Evolutionary conservation across 92 coral and sea anemone genomes (phyloP).

Genomic region (Palythoa grandiflora): DNA sequence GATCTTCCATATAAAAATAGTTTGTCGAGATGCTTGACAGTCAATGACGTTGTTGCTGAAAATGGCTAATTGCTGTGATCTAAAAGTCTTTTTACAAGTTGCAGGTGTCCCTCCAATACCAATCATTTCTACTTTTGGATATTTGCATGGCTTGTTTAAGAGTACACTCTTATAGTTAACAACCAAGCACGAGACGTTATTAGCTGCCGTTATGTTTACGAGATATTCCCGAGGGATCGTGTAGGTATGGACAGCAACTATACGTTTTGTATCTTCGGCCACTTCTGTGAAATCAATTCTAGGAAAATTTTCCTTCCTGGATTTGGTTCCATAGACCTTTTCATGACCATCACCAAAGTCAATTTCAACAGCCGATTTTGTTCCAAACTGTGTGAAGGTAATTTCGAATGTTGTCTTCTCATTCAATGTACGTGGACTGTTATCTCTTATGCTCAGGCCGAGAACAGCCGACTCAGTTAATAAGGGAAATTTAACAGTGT

Average conservation of each 20-base stretch:
- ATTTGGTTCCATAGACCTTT: constrained; percentile 29
- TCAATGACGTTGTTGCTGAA: constrained; percentile 43
- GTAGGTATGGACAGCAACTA: constrained; percentile 49
- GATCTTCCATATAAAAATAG: constrained; percentile 66
- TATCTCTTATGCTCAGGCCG: constrained; percentile 47
- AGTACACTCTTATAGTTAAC: constrained; percentile 23
- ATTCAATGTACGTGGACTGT: constrained; percentile 63
- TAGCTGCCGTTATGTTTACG: constrained; percentile 48
- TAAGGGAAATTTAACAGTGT: background rate
- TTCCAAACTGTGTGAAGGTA: constrained; percentile 52
- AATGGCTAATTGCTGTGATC: constrained; percentile 45
- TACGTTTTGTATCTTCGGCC: background rate
- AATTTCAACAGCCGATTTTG: constrained; percentile 43
- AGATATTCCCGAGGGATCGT: background rate
- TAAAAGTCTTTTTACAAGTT: constrained; percentile 32
- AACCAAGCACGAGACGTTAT: constrained; percentile 56
- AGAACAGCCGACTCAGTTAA: background rate
- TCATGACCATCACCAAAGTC: constrained; percentile 69
- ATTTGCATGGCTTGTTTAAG: constrained; percentile 59
- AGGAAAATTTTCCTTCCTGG: constrained; percentile 30
- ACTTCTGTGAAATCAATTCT: constrained; percentile 34
- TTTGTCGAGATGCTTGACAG: constrained; percentile 69
- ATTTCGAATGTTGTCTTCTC: constrained; percentile 45
- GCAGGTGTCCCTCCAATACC: constrained; percentile 50
- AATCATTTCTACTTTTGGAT: constrained; percentile 58